Base-by-base conservation (phyloP, 2,888 invertebrate genomes). In the Nysson spinosus region DNA sequence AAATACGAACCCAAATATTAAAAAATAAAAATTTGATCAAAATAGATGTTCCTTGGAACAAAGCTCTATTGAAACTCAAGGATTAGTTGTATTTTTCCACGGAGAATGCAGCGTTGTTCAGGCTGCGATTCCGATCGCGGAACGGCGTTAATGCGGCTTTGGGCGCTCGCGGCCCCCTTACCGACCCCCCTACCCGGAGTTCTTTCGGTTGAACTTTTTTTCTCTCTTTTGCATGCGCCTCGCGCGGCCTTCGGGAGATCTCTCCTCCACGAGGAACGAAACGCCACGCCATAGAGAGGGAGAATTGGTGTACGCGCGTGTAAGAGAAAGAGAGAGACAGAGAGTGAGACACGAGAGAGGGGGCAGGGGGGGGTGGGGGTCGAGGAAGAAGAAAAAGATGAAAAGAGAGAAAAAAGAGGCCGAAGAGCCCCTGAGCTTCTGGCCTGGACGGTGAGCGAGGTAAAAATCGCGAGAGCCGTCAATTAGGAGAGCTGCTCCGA, bases 351-450 rank as follows among this genome's bases (percentile, higher is more conserved):
- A 80, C 87, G 88, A 64, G 87, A 88, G 86, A 88, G 87, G 88
- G 86, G 87, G 83, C 86, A 87, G 88, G 88, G 88, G 88, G 87
- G 88, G 88, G 87, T 88, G 89, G 88, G 22, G 52, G 14, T 67
- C 62, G 69, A 7, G 60, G 75, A 66, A 72, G 68, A 77, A 66
- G 9, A 17, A 65, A 57, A 60, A 68, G 62, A 68, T 47, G 63
- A 55, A 50, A 34, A 58, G 49, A 47, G 66, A 74, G 68, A 61
- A 57, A 72, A n/a, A 75, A 62, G 72, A 61, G 69, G 61, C 67
- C 71, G 72, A 61, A 69, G 71, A 71, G 75, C 77, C 78, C 76
- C 78, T 70, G 78, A 69, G 73, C 77, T 79, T 75, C 74, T 76
- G 74, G 74, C 66, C 62, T 75, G 77, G 69, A 72, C 80, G 77